These are phyloP conservation scores for Andrena fulva DNA, from an alignment of 2,888 invertebrate species.

Conservation along the genomic window DNA sequence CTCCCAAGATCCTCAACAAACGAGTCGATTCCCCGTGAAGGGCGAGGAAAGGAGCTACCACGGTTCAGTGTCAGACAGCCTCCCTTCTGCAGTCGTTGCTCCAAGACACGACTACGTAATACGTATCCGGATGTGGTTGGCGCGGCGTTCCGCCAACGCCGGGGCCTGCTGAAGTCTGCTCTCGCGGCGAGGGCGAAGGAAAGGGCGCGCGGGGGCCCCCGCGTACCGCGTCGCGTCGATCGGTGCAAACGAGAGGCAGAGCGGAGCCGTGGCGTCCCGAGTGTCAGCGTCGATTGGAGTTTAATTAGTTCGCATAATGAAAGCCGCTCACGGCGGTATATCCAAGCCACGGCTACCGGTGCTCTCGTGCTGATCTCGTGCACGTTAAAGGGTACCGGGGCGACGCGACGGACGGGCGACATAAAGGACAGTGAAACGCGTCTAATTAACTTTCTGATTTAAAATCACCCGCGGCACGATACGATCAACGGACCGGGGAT, in stretches of 20 bases:
- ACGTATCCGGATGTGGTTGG: slow-evolving; percentile 50
- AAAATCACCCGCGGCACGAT: slow-evolving; percentile 80
- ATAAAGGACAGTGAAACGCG: slow-evolving; percentile 78
- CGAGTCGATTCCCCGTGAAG: too few species aligned
- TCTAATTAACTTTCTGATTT: slow-evolving; percentile 83
- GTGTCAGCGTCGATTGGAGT: slow-evolving; percentile 77
- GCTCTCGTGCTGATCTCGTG: slow-evolving; percentile 30
- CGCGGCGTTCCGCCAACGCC: slow-evolving; percentile 35
- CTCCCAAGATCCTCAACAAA: too few species aligned
- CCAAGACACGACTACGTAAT: too few species aligned
- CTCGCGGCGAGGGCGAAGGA: background rate
- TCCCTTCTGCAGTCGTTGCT: background rate
- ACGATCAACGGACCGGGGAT: slow-evolving; percentile 72
- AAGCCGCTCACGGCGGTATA: slow-evolving; percentile 68
- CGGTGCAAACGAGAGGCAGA: slow-evolving; percentile 56
- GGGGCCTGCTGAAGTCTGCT: background rate
- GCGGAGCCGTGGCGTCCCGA: slow-evolving; percentile 53
- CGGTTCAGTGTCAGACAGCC: background rate
- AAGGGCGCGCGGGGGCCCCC: slow-evolving; percentile 2
- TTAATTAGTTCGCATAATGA: slow-evolving; percentile 83
- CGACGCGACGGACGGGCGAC: slow-evolving; percentile 66
- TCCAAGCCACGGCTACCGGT: slow-evolving; percentile 30
- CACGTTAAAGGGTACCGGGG: slow-evolving; percentile 45
- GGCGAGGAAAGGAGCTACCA: background rate
- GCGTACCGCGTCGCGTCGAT: slow-evolving; percentile 55